Conservation (phyloP, 2,888 invertebrate genomes). For the Melanostoma scalare region DNA sequence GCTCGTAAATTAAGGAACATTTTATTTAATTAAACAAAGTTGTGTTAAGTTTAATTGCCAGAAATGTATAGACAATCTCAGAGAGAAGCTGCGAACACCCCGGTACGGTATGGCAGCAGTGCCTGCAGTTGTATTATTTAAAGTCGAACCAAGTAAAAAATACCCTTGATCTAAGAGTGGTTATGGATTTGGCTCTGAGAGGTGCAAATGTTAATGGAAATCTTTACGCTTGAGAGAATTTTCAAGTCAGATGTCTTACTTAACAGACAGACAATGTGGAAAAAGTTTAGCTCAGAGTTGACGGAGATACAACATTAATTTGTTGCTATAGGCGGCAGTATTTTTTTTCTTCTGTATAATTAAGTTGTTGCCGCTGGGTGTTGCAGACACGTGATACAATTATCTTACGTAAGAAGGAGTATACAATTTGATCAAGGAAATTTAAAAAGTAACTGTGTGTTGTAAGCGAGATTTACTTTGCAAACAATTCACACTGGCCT, state of each 20-base stretch:
- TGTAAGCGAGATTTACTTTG: no score
- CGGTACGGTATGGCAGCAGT: conserved; percentile 4
- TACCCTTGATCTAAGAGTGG: neutral
- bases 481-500: no score
- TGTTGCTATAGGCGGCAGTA: conserved; percentile 44
- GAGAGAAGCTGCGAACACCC: conserved; percentile 9
- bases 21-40: conserved; percentile 73
- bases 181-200: neutral
- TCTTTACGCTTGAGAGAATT: conserved; percentile 54
- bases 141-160: neutral
- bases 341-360: conserved; percentile 12
- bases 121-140: no score
- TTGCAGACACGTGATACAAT: no score
- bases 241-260: conserved; percentile 47
- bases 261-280: neutral
- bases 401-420: no score
- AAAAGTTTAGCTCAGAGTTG: neutral
- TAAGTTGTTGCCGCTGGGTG: conserved; percentile 3
- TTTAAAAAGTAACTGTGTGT: no score
- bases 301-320: conserved; percentile 43
- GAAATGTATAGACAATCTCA: conserved; percentile 53
- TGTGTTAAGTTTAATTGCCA: conserved; percentile 74
- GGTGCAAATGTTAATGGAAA: conserved; percentile 62
- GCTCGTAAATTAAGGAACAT: conserved; percentile 64
- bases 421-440: no score